These are phyloP conservation scores for Agrotis clavis DNA, from an alignment of 2,888 invertebrate species.

Conservation along the genomic window DNA sequence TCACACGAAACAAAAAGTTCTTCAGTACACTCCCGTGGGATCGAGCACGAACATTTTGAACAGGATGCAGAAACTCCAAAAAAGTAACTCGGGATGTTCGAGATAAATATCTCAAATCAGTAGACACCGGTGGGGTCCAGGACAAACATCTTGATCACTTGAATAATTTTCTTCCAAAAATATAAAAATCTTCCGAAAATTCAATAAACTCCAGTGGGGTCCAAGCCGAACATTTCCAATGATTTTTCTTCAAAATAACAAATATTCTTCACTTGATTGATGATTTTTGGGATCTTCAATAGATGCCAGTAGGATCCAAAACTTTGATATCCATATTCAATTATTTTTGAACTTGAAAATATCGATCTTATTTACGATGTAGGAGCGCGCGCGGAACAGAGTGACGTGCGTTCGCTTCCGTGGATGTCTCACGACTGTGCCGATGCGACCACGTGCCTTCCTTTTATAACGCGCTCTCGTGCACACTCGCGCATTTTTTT, in stretches of 20 bases:
- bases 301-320: slow-evolving; percentile 89
- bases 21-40: slow-evolving; percentile 88
- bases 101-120: slow-evolving; percentile 67
- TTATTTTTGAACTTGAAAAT: slow-evolving; percentile 77
- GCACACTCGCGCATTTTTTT: slow-evolving; percentile 87
- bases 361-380: slow-evolving; percentile 89
- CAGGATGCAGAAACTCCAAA: slow-evolving; percentile 54
- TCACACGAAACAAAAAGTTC: slow-evolving; percentile 66
- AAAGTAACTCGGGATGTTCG: slow-evolving; percentile 38
- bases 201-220: slow-evolving; percentile 86
- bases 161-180: slow-evolving; percentile 55
- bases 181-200: slow-evolving; percentile 59
- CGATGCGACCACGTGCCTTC: slow-evolving; percentile 83
- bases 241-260: slow-evolving; percentile 56
- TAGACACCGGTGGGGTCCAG: slow-evolving; percentile 85
- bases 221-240: slow-evolving; percentile 81
- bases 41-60: slow-evolving; percentile 85
- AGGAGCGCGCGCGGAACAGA: slow-evolving; percentile 74
- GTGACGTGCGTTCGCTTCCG: slow-evolving; percentile 79
- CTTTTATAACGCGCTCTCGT: slow-evolving; percentile 85
- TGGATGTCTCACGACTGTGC: slow-evolving; percentile 83
- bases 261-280: slow-evolving; percentile 54
- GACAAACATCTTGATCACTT: slow-evolving; percentile 81
- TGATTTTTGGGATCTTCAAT: slow-evolving; percentile 73
- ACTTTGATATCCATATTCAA: slow-evolving; percentile 86